Base-by-base conservation (phyloP, 2,113 vertebrate genomes). In the Oreochromis niloticus region DNA sequence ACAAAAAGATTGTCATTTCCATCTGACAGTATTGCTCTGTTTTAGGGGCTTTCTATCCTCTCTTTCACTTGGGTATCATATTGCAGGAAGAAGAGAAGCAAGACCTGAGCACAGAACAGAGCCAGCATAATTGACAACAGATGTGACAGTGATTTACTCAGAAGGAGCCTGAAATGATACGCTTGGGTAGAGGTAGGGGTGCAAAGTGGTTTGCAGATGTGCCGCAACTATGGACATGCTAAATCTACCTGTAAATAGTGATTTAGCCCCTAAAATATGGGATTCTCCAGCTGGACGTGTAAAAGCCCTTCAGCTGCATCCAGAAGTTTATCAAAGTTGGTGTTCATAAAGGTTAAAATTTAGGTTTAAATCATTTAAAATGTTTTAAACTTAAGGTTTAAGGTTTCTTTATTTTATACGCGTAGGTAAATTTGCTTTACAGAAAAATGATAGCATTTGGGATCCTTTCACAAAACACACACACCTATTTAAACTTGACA, bases 401-500 rank as follows among this genome's bases (percentile, higher is more conserved):
- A 66, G 1, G 34, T 66, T 22, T 36, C 61, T 39, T 66, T 66
- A 66, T 22, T 22, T 66, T 22, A 66, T 13, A 66, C 1, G 2
- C 1, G 1, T 0, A 66, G 1, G 6, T 66, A 66, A 22, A 66
- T 66, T 66, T 66, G 61, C 1, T 39, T 66, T 66, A 39, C 34
- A 66, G 34, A 39, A 34, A 66, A 66, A 66, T 5, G 0, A 66
- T 66, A 39, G 61, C 61, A 39, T 39, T 66, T 39, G 34, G 6
- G 10, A 66, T 66, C 34, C 10, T 17, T 39, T 7, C 36, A 39
- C 0, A 66, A 66, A 39, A 66, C 17, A 24, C 9, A n/a, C 32
- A 0, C 34, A 39, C 34, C 61, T 22, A 66, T 39, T 66, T 66
- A 66, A 66, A 66, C 61, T 0, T 3, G 0, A 0, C 6, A 36